Conservation (phyloP, 2,797 vertebrate species). For the Esox lucius region DNA sequence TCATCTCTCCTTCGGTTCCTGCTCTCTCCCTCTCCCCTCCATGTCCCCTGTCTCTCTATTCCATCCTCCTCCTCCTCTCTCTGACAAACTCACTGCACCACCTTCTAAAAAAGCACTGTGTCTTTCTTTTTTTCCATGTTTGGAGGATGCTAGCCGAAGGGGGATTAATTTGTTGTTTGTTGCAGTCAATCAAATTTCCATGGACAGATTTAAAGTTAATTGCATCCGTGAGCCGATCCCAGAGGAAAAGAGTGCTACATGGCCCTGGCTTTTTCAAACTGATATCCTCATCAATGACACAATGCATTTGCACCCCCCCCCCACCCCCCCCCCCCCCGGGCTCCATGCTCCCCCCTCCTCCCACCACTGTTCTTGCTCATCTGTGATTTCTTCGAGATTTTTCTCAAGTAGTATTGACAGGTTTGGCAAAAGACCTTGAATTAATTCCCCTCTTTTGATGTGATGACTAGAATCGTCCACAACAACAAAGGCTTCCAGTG, state of each 20-base stretch:
- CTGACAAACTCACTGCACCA: conserved; percentile 76
- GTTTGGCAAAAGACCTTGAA: conserved; percentile 59
- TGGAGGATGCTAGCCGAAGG: conserved; percentile 74
- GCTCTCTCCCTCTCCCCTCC: too few relatives aligned
- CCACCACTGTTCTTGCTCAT: conserved; percentile 32
- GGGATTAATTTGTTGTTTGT: conserved; percentile 85
- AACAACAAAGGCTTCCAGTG: neutral
- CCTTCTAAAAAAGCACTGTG: conserved; percentile 47
- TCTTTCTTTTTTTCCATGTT: conserved; percentile 66
- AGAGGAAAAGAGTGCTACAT: conserved; percentile 72
- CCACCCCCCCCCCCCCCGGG: neutral
- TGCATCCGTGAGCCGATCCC: conserved; percentile 80
- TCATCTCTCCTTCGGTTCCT: too few relatives aligned
- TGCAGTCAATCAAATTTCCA: conserved; percentile 83
- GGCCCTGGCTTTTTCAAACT: conserved; percentile 72
- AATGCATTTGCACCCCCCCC: conserved; percentile 10
- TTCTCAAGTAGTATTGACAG: conserved; percentile 53
- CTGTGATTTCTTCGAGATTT: conserved; percentile 41
- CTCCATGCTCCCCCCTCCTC: neutral
- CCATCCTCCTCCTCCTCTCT: conserved; percentile 68
- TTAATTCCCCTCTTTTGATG: conserved; percentile 35
- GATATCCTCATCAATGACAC: conserved; percentile 77
- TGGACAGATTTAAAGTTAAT: conserved; percentile 83
- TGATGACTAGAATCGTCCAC: conserved; percentile 11
- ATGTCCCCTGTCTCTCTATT: neutral